Conservation (phyloP, 2,113 vertebrate species). For the Conger conger region DNA sequence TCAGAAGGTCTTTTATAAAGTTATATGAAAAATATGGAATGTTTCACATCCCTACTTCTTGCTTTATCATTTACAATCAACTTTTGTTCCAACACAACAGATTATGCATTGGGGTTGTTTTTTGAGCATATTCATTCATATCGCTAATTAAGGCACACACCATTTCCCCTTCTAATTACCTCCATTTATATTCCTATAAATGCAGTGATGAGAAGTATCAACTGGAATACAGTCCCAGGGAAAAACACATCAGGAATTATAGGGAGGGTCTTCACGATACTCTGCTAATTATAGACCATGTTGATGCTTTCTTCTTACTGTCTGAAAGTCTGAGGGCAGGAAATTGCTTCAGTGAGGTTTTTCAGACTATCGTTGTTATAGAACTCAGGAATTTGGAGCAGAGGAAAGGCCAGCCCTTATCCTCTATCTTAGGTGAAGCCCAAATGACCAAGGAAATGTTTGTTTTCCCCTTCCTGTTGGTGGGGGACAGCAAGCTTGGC, state of each 20-base stretch:
- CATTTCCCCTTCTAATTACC: not conserved
- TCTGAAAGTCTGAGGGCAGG: slow-evolving; percentile 26
- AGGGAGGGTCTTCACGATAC: not conserved
- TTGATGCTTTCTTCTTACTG: slow-evolving; percentile 1
- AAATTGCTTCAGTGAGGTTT: slow-evolving; percentile 19
- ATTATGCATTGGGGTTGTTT: not conserved
- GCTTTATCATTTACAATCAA: not conserved
- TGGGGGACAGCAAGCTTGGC: slow-evolving; percentile 22
- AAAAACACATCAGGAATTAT: not conserved
- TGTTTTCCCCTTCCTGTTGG: slow-evolving; percentile 59
- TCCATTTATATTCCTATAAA: not conserved
- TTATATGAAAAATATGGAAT: not conserved
- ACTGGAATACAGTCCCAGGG: not conserved
- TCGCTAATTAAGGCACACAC: not conserved
- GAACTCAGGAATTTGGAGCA: slow-evolving; percentile 2
- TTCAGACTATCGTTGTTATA: slow-evolving; percentile 9
- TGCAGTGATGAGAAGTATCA: not conserved
- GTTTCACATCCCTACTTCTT: not conserved
- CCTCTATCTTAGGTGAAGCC: slow-evolving; percentile 41
- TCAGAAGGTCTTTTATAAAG: not conserved
- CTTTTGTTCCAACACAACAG: not conserved
- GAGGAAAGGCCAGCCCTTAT: slow-evolving; percentile 34
- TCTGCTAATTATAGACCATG: slow-evolving; percentile 16
- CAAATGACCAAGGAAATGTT: slow-evolving; percentile 58
- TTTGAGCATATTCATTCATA: not conserved